These are phyloP conservation scores for Phaethornis superciliosus DNA, from an alignment of 2,113 vertebrate species.

Conservation along the genomic window DNA sequence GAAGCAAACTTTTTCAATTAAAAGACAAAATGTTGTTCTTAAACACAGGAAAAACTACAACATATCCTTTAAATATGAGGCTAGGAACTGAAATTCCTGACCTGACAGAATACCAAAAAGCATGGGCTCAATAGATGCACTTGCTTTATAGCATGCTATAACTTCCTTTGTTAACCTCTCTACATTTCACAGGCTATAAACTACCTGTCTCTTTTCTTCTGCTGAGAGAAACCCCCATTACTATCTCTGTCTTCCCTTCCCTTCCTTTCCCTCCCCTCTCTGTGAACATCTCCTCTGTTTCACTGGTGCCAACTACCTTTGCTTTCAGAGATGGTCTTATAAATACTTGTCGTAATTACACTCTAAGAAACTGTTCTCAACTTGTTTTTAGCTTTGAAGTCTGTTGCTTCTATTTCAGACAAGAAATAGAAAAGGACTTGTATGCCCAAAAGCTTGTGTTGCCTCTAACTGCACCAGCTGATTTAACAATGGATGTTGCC, in stretches of 20 bases:
- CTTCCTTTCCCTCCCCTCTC: neutral
- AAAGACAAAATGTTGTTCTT: neutral
- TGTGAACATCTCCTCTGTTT: constrained; percentile 32
- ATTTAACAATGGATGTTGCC: constrained; percentile 21
- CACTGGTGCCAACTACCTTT: constrained; percentile 56
- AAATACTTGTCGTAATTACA: constrained; percentile 65
- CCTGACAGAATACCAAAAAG: neutral
- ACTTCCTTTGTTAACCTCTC: neutral
- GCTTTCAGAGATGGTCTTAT: constrained; percentile 60
- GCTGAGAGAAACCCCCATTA: neutral
- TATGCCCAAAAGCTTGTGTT: constrained; percentile 40
- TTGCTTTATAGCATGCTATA: neutral
- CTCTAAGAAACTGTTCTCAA: constrained; percentile 64
- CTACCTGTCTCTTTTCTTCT: neutral
- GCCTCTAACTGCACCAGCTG: constrained; percentile 7
- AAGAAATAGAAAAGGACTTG: constrained; percentile 34
- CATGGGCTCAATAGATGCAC: neutral
- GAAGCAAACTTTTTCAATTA: neutral
- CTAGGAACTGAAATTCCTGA: neutral
- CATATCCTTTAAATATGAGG: neutral
- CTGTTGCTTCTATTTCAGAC: constrained; percentile 70
- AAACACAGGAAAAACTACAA: neutral
- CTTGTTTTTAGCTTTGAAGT: constrained; percentile 71
- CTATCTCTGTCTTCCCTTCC: neutral
- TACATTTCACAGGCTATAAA: neutral